A percentile compares a stretch with the other conserved stretches of the same genome.
These are phyloP conservation scores for Hypercompe scribonia DNA, from an alignment of 2,888 invertebrate species.

Conservation along the genomic window DNA sequence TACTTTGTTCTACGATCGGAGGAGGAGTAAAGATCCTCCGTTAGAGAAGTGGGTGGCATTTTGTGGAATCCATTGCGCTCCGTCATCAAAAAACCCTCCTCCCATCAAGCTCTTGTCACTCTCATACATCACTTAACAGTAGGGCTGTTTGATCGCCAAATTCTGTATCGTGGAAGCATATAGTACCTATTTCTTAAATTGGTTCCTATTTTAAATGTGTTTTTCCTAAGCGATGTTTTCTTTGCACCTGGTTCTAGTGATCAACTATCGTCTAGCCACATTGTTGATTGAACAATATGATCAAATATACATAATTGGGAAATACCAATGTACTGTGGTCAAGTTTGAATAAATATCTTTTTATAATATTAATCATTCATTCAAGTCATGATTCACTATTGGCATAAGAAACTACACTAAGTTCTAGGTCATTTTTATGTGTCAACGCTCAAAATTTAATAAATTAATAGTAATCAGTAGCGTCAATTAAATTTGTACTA, in stretches of 20 bases:
- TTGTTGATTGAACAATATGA: neutral
- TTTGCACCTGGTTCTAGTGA: neutral
- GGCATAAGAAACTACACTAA: neutral
- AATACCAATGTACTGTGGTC: neutral
- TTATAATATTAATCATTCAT: constrained; percentile 6
- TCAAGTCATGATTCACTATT: neutral
- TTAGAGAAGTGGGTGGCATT: neutral
- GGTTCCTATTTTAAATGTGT: neutral
- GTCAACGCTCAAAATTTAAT: neutral
- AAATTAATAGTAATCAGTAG: neutral
- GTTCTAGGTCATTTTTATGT: neutral
- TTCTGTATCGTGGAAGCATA: neutral
- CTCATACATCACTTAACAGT: neutral
- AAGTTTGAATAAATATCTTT: neutral
- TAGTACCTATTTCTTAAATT: neutral
- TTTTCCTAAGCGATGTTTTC: neutral
- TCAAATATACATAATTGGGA: neutral
- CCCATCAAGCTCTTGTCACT: neutral
- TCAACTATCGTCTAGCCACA: neutral
- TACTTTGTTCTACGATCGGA: neutral
- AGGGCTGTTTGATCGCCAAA: neutral
- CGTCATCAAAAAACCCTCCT: neutral
- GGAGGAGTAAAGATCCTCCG: neutral
- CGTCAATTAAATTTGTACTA: neutral
- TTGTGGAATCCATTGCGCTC: neutral